These are phyloP conservation scores for Marisa cornuarietis DNA, from an alignment of 1,140 invertebrate genomes.

Conservation along the genomic window DNA sequence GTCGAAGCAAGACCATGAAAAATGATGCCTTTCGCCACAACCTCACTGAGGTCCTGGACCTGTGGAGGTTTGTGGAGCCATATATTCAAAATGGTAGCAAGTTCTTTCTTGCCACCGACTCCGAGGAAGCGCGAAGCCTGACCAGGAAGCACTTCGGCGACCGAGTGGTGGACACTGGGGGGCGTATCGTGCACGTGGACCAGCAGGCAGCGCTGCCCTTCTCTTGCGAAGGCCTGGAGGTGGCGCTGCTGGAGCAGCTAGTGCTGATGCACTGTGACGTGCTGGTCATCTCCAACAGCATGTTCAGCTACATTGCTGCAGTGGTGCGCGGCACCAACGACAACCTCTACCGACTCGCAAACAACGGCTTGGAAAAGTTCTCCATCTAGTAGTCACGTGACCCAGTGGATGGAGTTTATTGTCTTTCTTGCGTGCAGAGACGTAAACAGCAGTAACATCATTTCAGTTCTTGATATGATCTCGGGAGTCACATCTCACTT, in stretches of 20 bases:
- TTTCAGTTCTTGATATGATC: too few relatives aligned
- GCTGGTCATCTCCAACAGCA: slow-evolving; percentile 34
- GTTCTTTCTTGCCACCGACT: slow-evolving; percentile 41
- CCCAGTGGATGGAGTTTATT: neutral
- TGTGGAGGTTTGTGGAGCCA: slow-evolving; percentile 31
- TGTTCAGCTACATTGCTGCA: slow-evolving; percentile 26
- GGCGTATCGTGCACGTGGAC: slow-evolving; percentile 39
- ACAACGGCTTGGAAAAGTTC: neutral
- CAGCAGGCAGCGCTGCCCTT: slow-evolving; percentile 10
- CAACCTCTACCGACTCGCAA: slow-evolving; percentile 9
- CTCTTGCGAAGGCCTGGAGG: slow-evolving; percentile 30
- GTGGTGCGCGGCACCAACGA: slow-evolving; percentile 5
- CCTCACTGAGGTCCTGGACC: slow-evolving; percentile 10
- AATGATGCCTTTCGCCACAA: neutral
- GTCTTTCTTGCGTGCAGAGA: too few relatives aligned
- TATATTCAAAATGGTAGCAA: slow-evolving; percentile 20
- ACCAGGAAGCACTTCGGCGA: slow-evolving; percentile 23
- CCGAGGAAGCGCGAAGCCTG: slow-evolving; percentile 16
- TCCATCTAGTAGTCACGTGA: neutral
- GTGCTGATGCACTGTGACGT: slow-evolving; percentile 38
- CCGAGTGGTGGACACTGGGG: slow-evolving; percentile 24
- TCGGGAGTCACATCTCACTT: neutral
- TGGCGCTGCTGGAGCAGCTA: slow-evolving; percentile 37
- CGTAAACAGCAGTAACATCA: too few relatives aligned
- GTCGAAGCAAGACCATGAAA: slow-evolving; percentile 32